Evolutionary conservation across 2,113 vertebrate genomes (phyloP).

Genomic region (Grammomys dolichurus): DNA sequence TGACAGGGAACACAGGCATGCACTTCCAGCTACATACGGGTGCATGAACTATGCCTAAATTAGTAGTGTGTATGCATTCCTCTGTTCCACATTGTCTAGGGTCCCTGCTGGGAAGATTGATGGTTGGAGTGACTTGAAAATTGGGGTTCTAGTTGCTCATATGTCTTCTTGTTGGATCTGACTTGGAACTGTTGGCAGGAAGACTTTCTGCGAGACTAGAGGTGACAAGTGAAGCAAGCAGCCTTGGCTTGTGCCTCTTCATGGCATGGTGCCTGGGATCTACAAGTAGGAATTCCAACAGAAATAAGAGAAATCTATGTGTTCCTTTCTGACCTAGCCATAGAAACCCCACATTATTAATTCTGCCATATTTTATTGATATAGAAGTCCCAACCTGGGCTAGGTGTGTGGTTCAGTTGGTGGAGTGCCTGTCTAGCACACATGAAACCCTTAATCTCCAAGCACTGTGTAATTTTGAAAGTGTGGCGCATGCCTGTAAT

Average conservation of each 20-base stretch:
- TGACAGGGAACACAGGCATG: background rate
- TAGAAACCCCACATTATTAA: background rate
- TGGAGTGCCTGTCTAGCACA: background rate
- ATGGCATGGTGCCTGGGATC: background rate
- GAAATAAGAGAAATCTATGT: background rate
- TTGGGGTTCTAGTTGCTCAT: background rate
- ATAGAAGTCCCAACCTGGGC: background rate
- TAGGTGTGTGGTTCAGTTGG: background rate
- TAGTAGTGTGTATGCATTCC: background rate
- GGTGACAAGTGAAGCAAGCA: background rate
- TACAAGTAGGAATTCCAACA: background rate
- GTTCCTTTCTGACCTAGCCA: background rate
- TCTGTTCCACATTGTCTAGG: background rate
- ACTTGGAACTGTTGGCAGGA: background rate
- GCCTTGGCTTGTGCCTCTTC: background rate
- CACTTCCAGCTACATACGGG: background rate
- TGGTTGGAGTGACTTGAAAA: background rate
- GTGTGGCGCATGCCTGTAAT: background rate
- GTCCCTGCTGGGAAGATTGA: background rate
- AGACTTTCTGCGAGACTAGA: background rate
- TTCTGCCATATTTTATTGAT: background rate
- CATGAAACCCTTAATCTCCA: background rate
- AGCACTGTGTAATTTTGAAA: background rate
- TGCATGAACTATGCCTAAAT: background rate
- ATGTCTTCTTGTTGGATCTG: background rate